Conservation (phyloP, 2,888 invertebrate genomes). For the Crepidodera aurea region DNA sequence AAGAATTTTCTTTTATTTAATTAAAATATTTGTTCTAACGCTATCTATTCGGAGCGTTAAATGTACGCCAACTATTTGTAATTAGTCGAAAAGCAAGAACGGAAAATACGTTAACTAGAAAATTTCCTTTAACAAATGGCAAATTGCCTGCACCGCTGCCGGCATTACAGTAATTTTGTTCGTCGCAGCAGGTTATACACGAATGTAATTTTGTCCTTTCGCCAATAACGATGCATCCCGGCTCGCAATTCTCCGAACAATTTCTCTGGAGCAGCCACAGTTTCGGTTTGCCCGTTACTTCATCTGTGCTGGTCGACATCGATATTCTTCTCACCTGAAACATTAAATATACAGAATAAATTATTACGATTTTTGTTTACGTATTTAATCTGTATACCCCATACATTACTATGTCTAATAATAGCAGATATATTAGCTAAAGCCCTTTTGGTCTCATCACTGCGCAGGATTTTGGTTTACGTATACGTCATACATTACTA, state of each 20-base stretch:
- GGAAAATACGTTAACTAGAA: background rate
- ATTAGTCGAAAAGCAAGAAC: background rate
- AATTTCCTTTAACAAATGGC: background rate
- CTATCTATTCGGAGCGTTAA: background rate
- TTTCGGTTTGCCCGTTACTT: slow-evolving; percentile 76
- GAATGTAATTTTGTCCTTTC: slow-evolving; percentile 88
- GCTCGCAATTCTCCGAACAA: slow-evolving; percentile 84
- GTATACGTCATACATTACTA: too few relatives aligned
- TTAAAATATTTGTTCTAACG: too few relatives aligned
- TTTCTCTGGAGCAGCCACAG: slow-evolving; percentile 87
- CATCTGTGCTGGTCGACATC: slow-evolving; percentile 84
- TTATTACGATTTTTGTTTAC: too few relatives aligned
- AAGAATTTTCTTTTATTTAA: too few relatives aligned
- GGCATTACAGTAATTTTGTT: slow-evolving; percentile 78
- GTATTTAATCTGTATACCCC: too few relatives aligned
- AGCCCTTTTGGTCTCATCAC: too few relatives aligned
- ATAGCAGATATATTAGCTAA: too few relatives aligned
- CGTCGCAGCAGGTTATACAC: slow-evolving; percentile 86
- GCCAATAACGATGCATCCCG: slow-evolving; percentile 89
- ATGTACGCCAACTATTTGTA: background rate
- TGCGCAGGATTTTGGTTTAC: too few relatives aligned
- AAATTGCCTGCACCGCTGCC: slow-evolving; percentile 65
- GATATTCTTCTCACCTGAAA: slow-evolving; percentile 81
- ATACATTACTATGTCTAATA: too few relatives aligned
- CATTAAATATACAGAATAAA: too few relatives aligned